Base-by-base conservation (phyloP, 2,113 vertebrate species). In the Papio anubis region DNA sequence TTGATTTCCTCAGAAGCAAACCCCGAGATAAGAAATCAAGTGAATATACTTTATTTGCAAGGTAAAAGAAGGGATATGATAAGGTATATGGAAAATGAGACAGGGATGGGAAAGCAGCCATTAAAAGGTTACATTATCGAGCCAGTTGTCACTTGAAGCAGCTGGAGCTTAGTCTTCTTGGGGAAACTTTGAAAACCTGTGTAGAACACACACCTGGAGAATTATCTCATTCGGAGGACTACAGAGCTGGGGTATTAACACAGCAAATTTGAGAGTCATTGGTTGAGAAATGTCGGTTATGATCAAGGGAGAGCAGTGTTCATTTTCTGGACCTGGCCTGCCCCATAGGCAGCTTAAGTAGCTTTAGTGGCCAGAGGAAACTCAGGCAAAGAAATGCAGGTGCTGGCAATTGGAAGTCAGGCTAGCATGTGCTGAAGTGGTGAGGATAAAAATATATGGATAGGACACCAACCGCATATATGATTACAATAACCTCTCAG, bases 151-250 rank as follows among this genome's bases (percentile, higher is more conserved):
- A 55, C 17, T 88, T 8, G 17, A 83, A 90, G 48, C 38, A 79
- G 20, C 70, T 90, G 18, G 13, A 73, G 21, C 57, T 90, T 97
- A 78, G n/a, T 96, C 73, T 90, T 93, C 68, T 59, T 52, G 59
- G 84, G 73, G 75, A 97, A 93, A 52, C 57, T 70, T 27, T 81
- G 43, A 72, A 95, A 94, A 80, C 50, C 27, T 30, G 5, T 70
- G 9, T 61, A 81, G n/a, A 95, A 82, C 79, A 89, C 14, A 55
- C 35, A 84, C n/a, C 20, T 91, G 17, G 55, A 76, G 50, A 90
- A 18, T 57, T 86, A 75, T 32, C 45, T 83, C n/a, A 35, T 5
- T 93, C 27, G 48, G 80, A 92, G 25, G 16, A 88, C 17, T 68
- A 50, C 23, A 23, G 16, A 82, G 23, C n/a, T 59, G 75, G 43